Conservation (phyloP, 2,888 invertebrate species). For the Dexiosoma caninum region DNA sequence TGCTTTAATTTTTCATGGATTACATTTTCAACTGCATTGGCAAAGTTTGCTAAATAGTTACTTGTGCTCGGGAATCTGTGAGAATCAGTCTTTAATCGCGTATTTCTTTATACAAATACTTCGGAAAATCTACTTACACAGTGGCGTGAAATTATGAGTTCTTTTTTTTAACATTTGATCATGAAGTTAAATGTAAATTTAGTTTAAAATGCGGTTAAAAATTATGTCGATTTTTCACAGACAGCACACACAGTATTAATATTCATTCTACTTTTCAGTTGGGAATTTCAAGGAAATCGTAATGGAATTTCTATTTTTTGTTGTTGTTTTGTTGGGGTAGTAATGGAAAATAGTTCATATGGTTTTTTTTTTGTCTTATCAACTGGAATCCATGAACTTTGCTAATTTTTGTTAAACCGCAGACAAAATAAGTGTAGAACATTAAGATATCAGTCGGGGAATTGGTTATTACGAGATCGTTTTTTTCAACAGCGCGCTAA, state of each 20-base stretch:
- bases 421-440: too few species aligned
- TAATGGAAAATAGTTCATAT: too few species aligned
- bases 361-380: not conserved
- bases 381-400: not conserved
- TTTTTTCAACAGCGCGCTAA: too few species aligned
- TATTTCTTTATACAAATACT: not conserved
- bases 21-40: constrained; percentile 7
- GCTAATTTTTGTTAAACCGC: not conserved
- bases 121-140: not conserved
- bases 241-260: not conserved
- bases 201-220: constrained; percentile 38
- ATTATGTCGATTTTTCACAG: constrained; percentile 37
- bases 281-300: not conserved
- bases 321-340: too few species aligned
- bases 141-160: constrained; percentile 9
- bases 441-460: too few species aligned
- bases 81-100: constrained; percentile 20
- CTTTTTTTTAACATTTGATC: constrained; percentile 7
- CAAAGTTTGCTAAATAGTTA: constrained; percentile 25
- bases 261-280: constrained; percentile 5
- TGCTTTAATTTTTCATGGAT: not conserved
- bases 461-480: too few species aligned
- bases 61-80: constrained; percentile 4
- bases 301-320: not conserved
- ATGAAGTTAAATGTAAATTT: constrained; percentile 27